Percentiles rank a stretch among this genome's conserved stretches.
Conservation (phyloP, 2,113 vertebrate species). For the Prochilodus magdalenae region DNA sequence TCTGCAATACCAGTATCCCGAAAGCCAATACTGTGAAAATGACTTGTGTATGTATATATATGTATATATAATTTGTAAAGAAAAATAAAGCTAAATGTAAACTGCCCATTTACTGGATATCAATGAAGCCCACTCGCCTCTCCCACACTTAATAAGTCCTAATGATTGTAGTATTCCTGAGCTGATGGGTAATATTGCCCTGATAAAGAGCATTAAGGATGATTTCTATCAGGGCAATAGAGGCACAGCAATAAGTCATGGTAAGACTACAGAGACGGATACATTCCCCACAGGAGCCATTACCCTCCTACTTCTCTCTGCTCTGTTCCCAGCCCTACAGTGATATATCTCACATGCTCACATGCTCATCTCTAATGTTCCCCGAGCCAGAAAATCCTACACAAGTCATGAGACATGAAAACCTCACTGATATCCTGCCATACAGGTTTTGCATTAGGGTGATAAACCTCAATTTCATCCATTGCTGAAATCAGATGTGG, state of each 20-base stretch:
- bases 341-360: background rate
- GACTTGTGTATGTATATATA: no score
- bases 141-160: no score
- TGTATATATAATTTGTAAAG: no score
- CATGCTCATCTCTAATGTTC: background rate
- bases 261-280: background rate
- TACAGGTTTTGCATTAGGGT: background rate
- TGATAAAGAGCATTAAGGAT: background rate
- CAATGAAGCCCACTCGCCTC: background rate
- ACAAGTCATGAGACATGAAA: conserved; percentile 13
- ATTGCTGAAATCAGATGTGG: background rate
- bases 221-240: background rate
- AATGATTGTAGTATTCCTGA: background rate
- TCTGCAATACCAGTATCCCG: background rate
- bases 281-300: background rate
- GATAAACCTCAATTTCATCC: background rate
- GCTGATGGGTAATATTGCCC: background rate
- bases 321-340: background rate
- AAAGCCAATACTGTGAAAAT: background rate
- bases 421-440: background rate
- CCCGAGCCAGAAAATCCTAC: background rate
- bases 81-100: background rate
- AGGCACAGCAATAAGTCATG: background rate
- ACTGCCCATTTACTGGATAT: background rate
- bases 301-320: background rate